Percentiles rank a stretch among this genome's conserved stretches.
These are phyloP conservation scores for Carollia perspicillata DNA, from an alignment of 2,113 vertebrate species.

Conservation along the genomic window DNA sequence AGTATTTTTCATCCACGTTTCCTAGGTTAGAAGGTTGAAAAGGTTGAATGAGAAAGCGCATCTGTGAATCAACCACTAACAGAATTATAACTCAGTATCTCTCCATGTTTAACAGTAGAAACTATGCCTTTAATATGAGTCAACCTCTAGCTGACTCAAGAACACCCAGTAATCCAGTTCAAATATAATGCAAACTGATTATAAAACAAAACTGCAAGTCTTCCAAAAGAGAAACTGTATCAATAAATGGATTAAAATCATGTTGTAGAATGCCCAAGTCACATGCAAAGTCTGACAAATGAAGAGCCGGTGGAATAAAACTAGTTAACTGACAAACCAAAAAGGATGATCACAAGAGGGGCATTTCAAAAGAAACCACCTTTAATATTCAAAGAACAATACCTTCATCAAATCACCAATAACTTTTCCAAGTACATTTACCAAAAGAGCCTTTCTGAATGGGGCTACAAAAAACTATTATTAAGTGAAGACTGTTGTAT, in stretches of 20 bases:
- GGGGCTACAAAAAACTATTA: background rate
- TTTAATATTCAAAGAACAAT: background rate
- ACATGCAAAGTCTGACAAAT: background rate
- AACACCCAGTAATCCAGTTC: background rate
- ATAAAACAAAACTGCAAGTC: background rate
- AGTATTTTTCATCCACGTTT: background rate
- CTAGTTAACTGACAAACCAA: background rate
- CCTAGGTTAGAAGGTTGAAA: background rate
- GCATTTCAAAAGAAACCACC: background rate
- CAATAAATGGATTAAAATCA: background rate
- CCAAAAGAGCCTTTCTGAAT: background rate
- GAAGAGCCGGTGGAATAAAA: background rate
- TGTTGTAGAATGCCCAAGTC: background rate
- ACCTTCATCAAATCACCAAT: background rate
- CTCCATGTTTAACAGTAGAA: background rate
- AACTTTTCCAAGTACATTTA: background rate
- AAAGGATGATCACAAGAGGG: background rate
- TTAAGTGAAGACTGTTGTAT: background rate
- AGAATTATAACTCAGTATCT: background rate
- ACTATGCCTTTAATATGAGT: background rate
- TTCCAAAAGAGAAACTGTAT: background rate
- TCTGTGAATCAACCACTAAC: background rate
- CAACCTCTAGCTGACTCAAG: background rate
- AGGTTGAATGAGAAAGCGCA: background rate
- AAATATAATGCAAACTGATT: background rate